Conservation (phyloP, 2,888 invertebrate species). For the Deilephila elpenor region DNA sequence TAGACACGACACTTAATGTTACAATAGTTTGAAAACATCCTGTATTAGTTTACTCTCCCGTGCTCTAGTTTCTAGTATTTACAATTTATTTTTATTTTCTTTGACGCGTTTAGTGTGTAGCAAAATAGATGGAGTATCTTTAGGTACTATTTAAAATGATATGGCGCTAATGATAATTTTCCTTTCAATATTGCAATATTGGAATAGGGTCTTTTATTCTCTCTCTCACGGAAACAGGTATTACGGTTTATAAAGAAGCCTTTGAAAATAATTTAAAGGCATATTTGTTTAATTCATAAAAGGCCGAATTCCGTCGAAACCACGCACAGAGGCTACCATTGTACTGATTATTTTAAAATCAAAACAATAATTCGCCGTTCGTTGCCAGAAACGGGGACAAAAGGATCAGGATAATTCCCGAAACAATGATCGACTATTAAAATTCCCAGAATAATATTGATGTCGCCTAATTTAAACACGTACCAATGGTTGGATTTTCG, state of each 20-base stretch:
- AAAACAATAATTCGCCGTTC: neutral
- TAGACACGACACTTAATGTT: slow-evolving; percentile 32
- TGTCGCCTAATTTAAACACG: neutral
- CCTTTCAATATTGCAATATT: no score
- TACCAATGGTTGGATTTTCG: neutral
- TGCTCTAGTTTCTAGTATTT: slow-evolving; percentile 5
- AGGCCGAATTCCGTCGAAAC: neutral
- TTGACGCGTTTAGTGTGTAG: neutral
- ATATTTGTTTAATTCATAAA: neutral
- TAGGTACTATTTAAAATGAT: no score
- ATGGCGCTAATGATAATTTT: no score
- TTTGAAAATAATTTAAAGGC: no score
- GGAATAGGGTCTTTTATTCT: no score
- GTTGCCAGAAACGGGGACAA: neutral
- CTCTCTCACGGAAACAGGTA: no score
- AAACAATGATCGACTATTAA: neutral
- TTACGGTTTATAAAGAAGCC: no score
- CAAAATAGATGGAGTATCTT: no score
- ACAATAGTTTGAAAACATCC: slow-evolving; percentile 23
- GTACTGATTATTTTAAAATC: neutral
- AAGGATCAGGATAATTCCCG: neutral
- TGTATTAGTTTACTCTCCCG: neutral
- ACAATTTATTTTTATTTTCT: slow-evolving; percentile 11
- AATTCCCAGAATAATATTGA: neutral
- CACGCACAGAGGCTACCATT: neutral